A percentile compares a stretch with the other conserved stretches of the same genome.
Evolutionary conservation across 2,113 vertebrate species (phyloP).

Genomic region (Pseudopipra pipra): DNA sequence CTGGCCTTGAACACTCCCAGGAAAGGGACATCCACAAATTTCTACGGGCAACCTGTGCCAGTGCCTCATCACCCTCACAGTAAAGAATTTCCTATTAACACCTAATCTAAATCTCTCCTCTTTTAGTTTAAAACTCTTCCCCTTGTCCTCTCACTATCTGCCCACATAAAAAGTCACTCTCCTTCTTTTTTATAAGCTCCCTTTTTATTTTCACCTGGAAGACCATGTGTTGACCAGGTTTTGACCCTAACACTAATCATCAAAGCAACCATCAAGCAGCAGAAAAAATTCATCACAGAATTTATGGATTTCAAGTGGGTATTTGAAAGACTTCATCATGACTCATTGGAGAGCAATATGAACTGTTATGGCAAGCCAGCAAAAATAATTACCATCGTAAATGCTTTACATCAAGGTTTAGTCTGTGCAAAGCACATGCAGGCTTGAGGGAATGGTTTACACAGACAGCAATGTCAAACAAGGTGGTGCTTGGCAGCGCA

Average conservation of each 20-base stretch:
- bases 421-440: neutral
- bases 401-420: neutral
- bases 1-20: neutral
- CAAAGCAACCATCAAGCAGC: neutral
- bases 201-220: neutral
- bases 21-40: neutral
- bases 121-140: neutral
- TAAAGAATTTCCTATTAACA: neutral
- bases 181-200: neutral
- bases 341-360: constrained; percentile 30
- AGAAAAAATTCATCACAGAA: neutral
- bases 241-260: neutral
- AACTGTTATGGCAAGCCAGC: neutral
- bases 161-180: neutral
- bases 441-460: neutral
- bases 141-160: neutral
- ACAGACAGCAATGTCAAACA: neutral
- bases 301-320: constrained; percentile 28
- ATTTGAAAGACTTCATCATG: constrained; percentile 45
- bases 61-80: neutral
- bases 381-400: constrained; percentile 40
- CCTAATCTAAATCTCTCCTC: neutral
- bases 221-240: neutral
- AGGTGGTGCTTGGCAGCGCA: neutral
- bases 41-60: neutral